Percentiles rank a stretch among this genome's conserved stretches.
Evolutionary conservation across 1,140 invertebrate genomes (phyloP).

Genomic region (Hyles vespertilio): DNA sequence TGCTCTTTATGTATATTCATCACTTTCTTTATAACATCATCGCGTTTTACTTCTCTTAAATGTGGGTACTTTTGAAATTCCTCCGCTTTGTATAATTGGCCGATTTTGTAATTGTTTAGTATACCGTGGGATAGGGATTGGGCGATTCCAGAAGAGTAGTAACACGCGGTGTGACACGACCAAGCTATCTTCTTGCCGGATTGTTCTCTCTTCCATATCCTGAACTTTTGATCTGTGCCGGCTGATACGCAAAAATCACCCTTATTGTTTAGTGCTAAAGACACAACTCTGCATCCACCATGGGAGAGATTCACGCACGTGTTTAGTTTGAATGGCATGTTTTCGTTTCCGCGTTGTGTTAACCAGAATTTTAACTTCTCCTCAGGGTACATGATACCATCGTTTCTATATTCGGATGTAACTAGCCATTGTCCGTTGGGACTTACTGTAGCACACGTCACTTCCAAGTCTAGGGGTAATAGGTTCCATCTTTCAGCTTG

Average conservation of each 20-base stretch:
- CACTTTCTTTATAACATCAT: conserved; percentile 49
- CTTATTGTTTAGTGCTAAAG: conserved; percentile 47
- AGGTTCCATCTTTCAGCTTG: conserved; percentile 62
- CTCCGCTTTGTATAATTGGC: conserved; percentile 20
- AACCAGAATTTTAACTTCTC: conserved; percentile 65
- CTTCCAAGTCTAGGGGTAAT: conserved; percentile 63
- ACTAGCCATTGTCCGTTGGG: conserved; percentile 52
- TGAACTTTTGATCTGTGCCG: conserved; percentile 57
- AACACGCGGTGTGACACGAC: conserved; percentile 60
- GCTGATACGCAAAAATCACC: conserved; percentile 60
- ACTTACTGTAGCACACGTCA: conserved; percentile 52
- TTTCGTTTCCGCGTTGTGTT: conserved; percentile 25
- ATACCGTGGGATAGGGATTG: conserved; percentile 41
- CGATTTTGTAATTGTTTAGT: conserved; percentile 51
- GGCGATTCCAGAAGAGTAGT: conserved; percentile 57
- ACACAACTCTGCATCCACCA: conserved; percentile 56
- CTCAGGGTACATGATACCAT: conserved; percentile 56
- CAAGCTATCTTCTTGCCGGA: conserved; percentile 35
- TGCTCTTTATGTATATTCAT: conserved; percentile 55
- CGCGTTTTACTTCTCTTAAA: conserved; percentile 28
- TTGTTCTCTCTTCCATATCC: conserved; percentile 54
- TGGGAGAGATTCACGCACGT: conserved; percentile 64
- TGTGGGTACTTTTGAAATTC: conserved; percentile 34
- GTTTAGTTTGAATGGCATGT: conserved; percentile 49
- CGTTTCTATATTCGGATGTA: conserved; percentile 64